These are phyloP conservation scores for Yponomeuta cagnagella DNA, from an alignment of 2,888 invertebrate species.

Conservation along the genomic window DNA sequence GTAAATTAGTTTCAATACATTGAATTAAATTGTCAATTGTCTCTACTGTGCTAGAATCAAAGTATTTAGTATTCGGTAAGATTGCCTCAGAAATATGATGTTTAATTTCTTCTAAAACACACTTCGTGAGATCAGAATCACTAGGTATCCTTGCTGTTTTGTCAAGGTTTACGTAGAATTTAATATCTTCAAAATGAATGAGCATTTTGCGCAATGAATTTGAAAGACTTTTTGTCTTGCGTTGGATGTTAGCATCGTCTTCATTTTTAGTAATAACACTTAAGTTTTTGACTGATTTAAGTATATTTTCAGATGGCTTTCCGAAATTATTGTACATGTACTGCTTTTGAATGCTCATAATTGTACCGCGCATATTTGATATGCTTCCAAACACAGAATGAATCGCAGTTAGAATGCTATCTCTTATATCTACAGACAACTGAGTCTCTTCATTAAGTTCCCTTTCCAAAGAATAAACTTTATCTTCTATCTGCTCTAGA, in stretches of 20 bases:
- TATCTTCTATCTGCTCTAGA: slow-evolving; percentile 62
- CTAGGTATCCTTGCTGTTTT: slow-evolving; percentile 64
- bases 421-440: slow-evolving; percentile 39
- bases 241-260: slow-evolving; percentile 25
- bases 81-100: slow-evolving; percentile 34
- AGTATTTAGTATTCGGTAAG: slow-evolving; percentile 25
- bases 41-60: slow-evolving; percentile 24
- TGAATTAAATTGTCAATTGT: slow-evolving; percentile 27
- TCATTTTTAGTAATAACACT: slow-evolving; percentile 28
- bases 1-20: slow-evolving; percentile 32
- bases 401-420: slow-evolving; percentile 59
- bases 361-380: slow-evolving; percentile 70
- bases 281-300: slow-evolving; percentile 51
- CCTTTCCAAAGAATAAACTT: slow-evolving; percentile 54
- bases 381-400: slow-evolving; percentile 70
- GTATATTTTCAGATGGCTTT: slow-evolving; percentile 50
- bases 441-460: slow-evolving; percentile 35
- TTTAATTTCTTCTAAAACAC: slow-evolving; percentile 52
- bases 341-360: slow-evolving; percentile 60
- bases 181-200: slow-evolving; percentile 67
- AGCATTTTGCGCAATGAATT: slow-evolving; percentile 52
- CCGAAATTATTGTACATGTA: slow-evolving; percentile 64
- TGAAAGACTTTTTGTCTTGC: slow-evolving; percentile 41
- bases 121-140: slow-evolving; percentile 59
- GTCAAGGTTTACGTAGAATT: slow-evolving; percentile 65